A percentile compares a stretch with the other conserved stretches of the same genome.
phyloP scores from a whole-genome alignment of 2,888 invertebrate genomes.

The Oithona nana region DNA sequence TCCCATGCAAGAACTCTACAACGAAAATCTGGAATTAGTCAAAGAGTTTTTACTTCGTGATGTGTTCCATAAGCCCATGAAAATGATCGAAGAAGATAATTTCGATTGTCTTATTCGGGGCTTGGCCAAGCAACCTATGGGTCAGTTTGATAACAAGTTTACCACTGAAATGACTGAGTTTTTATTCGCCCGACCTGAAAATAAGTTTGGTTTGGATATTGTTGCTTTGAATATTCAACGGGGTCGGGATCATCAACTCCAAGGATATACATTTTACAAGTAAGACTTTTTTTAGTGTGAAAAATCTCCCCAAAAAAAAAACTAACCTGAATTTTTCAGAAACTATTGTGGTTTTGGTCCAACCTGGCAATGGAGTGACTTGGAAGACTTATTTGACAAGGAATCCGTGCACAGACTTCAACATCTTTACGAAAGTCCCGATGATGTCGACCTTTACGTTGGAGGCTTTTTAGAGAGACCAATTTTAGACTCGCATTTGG shows the following conservation, averaged over 20 bases:
- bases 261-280: constrained; percentile 10
- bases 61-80: constrained; percentile 3
- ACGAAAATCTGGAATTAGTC: neutral
- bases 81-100: neutral
- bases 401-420: neutral
- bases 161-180: constrained; percentile 11
- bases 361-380: neutral
- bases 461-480: constrained; percentile 6
- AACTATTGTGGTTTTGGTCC: constrained; percentile 2
- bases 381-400: neutral
- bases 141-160: constrained; percentile 6
- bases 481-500: neutral
- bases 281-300: neutral
- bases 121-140: neutral
- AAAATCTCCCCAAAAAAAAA: too few species aligned
- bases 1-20: neutral
- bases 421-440: constrained; percentile 4
- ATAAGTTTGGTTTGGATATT: constrained; percentile 7
- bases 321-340: too few species aligned
- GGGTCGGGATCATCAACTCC: constrained; percentile 7
- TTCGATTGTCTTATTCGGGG: constrained; percentile 8
- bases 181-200: neutral
- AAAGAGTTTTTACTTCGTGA: neutral
- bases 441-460: constrained; percentile 15
- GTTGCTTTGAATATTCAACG: constrained; percentile 11